phyloP scores from a whole-genome alignment of 2,797 vertebrate genomes.

The Myotis findleyi region DNA sequence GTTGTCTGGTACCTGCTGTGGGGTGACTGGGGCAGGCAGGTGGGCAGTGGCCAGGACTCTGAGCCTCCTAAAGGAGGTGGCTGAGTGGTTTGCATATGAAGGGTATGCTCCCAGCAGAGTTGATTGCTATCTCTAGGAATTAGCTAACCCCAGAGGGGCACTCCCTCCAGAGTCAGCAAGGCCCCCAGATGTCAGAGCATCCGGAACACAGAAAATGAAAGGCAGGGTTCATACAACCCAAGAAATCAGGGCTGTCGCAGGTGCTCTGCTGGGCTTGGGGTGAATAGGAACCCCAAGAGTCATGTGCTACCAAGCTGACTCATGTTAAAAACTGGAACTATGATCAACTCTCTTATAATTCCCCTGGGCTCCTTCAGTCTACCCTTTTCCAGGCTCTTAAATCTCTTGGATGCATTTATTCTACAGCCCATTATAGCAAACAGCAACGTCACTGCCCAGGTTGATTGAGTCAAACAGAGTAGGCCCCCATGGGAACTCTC shows the following conservation, averaged over 20 bases:
- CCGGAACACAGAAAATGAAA: neutral
- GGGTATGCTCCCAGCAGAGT: neutral
- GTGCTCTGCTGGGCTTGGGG: neutral
- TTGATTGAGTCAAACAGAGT: neutral
- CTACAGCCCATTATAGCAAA: neutral
- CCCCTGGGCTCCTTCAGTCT: neutral
- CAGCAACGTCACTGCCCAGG: neutral
- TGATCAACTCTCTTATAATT: neutral
- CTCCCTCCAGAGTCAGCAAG: neutral
- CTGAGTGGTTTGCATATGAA: neutral
- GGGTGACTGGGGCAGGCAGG: neutral
- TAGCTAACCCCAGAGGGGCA: neutral
- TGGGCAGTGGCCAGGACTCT: neutral
- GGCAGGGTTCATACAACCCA: accelerated
- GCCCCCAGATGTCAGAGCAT: neutral
- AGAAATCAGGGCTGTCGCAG: neutral
- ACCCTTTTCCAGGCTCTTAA: neutral
- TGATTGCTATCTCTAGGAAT: neutral
- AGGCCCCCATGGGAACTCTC: neutral
- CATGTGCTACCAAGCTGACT: neutral
- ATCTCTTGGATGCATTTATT: neutral
- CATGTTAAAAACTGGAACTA: neutral
- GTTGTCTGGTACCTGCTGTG: neutral
- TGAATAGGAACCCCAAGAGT: neutral
- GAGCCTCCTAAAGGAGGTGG: neutral